phyloP scores from a whole-genome alignment of 2,888 invertebrate species.

The Callimorpha dominula region DNA sequence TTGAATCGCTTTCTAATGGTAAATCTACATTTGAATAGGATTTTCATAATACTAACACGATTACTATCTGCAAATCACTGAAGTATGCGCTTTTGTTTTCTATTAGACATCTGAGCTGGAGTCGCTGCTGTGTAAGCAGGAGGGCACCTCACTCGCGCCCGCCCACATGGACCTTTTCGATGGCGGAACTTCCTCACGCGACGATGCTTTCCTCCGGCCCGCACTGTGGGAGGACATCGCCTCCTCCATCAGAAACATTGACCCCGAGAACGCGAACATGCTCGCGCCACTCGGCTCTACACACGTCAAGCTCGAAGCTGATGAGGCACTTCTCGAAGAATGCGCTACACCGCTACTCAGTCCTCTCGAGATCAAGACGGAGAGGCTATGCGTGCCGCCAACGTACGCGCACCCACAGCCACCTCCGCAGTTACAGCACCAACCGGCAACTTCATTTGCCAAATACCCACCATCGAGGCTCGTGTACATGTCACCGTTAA shows the following conservation, averaged over 20 bases:
- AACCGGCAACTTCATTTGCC: slow-evolving; percentile 71
- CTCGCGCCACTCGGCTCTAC: slow-evolving; percentile 89
- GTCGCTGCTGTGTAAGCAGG: slow-evolving; percentile 92
- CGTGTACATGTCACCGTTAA: slow-evolving; percentile 94
- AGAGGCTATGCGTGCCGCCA: slow-evolving; percentile 88
- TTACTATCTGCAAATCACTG: slow-evolving; percentile 38
- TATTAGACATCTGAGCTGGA: slow-evolving; percentile 93
- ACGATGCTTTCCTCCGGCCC: slow-evolving; percentile 95
- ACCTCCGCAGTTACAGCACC: slow-evolving; percentile 73
- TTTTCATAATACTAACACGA: slow-evolving; percentile 47
- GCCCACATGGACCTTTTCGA: slow-evolving; percentile 86
- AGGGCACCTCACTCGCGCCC: slow-evolving; percentile 88
- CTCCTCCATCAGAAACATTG: slow-evolving; percentile 95
- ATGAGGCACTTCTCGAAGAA: slow-evolving; percentile 86
- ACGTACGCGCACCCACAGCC: slow-evolving; percentile 74
- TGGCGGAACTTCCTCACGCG: slow-evolving; percentile 87
- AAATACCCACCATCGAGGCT: slow-evolving; percentile 82
- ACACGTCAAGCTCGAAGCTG: slow-evolving; percentile 93
- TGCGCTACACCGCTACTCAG: slow-evolving; percentile 91
- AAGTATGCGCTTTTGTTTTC: slow-evolving; percentile 35
- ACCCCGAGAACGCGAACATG: slow-evolving; percentile 96
- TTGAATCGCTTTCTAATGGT: slow-evolving; percentile 45
- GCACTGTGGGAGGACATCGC: slow-evolving; percentile 97
- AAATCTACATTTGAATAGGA: slow-evolving; percentile 55
- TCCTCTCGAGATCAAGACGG: slow-evolving; percentile 93